Conservation (phyloP, 2,888 invertebrate genomes). For the Campoplex capitator region DNA sequence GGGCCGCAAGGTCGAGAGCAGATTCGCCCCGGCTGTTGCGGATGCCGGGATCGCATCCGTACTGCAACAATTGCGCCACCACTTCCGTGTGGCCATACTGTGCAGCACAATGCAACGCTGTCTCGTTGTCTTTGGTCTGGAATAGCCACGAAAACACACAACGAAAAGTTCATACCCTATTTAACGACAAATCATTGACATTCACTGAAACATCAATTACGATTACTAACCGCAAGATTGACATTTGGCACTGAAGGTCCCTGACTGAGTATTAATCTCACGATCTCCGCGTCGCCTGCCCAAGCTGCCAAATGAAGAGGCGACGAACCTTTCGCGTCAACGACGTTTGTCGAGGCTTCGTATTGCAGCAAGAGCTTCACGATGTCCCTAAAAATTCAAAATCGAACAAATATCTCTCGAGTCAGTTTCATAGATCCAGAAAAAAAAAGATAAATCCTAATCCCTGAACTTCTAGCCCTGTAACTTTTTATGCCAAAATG, state of each 20-base stretch:
- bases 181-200: neutral
- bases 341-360: slow-evolving; percentile 95
- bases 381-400: slow-evolving; percentile 88
- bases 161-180: neutral
- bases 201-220: neutral
- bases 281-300: slow-evolving; percentile 96
- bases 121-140: slow-evolving; percentile 95
- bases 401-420: neutral
- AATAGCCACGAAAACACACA: slow-evolving; percentile 72
- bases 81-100: slow-evolving; percentile 96
- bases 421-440: neutral
- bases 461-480: no score
- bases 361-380: slow-evolving; percentile 93
- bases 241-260: slow-evolving; percentile 94
- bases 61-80: slow-evolving; percentile 92
- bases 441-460: no score
- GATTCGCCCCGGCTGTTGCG: slow-evolving; percentile 95
- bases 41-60: slow-evolving; percentile 95
- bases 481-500: no score
- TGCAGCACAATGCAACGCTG: slow-evolving; percentile 96
- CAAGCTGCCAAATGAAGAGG: slow-evolving; percentile 97
- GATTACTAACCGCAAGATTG: slow-evolving; percentile 90
- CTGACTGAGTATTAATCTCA: slow-evolving; percentile 92
- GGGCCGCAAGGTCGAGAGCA: slow-evolving; percentile 96
- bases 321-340: slow-evolving; percentile 95